Base-by-base conservation (phyloP, 2,797 vertebrate species). In the Enteromius radiatus region DNA sequence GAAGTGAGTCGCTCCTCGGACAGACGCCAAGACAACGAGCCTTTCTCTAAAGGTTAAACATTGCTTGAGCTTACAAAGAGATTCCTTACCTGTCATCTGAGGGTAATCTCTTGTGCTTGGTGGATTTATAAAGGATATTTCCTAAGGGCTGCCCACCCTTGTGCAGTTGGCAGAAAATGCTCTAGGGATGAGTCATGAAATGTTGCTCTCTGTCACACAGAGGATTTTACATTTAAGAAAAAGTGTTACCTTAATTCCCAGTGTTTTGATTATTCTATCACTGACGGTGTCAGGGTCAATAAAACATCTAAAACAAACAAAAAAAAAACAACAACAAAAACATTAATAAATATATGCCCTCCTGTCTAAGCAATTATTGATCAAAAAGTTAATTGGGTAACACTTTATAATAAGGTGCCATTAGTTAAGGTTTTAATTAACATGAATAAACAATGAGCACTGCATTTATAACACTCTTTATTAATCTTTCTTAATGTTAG, bases 21-120 rank as follows among this genome's bases (percentile, higher is more conserved):
- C 70, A 59, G 71, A 61, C 23, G 71, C 73, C 79, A 80, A 80
- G 71, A 81, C 78, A 81, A 76, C 14, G 54, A 81, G 28, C 56
- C 64, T 84, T 36, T 81, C 83, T 76, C 59, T 84, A 56, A 84
- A 84, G 81, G 63, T 86, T 80, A 70, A 87, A 74, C 65, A 76
- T 81, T 81, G 61, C 63, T 49, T 54, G 78, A 47, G 74, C 52
- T 84, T 86, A 68, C 87, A 21, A 1, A 63, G 67, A 88, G 65
- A 86, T 65, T 78, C 69, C 65, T 75, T 76, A 82, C 74, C 76
- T 90, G 83, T 82, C 75, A 73, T 65, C 59, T 56, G 59, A 70
- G 61, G 38, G 81, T 82, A 84, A 86, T 86, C 81, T 71, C 74
- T 68, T 76, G 64, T 36, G 15, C 23, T 73, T 33, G 12, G 11